phyloP scores from a whole-genome alignment of 2,113 vertebrate species.

The Todiramphus saurophagus region DNA sequence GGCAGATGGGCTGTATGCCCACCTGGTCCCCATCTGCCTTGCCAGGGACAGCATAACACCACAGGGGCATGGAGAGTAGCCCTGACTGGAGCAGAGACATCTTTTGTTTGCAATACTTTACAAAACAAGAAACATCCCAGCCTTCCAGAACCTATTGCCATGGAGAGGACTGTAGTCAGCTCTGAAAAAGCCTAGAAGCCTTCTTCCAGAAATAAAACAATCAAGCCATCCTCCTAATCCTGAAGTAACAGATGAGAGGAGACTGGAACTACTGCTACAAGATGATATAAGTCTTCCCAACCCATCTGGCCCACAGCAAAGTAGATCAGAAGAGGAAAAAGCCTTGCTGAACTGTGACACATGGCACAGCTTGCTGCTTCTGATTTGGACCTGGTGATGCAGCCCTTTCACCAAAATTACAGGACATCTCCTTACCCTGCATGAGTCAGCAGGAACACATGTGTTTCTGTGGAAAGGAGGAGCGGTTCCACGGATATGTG shows the following conservation, averaged over 20 bases:
- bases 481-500: accelerated
- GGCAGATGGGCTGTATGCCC: background rate
- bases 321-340: background rate
- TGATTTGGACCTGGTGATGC: background rate
- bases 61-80: background rate
- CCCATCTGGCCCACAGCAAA: background rate
- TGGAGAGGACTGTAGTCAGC: background rate
- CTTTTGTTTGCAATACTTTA: background rate
- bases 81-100: background rate
- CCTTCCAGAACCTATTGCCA: background rate
- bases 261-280: background rate
- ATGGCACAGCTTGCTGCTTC: background rate
- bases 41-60: no score
- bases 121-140: background rate
- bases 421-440: background rate
- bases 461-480: background rate
- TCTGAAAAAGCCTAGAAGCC: background rate
- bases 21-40: background rate
- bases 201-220: background rate
- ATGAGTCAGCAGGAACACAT: background rate
- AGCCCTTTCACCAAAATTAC: background rate
- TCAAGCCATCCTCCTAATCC: background rate
- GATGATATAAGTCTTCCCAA: background rate
- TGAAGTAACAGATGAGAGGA: background rate
- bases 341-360: background rate